Evolutionary conservation across 2,797 vertebrate species (phyloP).

Genomic region (Micromesistius poutassou): DNA sequence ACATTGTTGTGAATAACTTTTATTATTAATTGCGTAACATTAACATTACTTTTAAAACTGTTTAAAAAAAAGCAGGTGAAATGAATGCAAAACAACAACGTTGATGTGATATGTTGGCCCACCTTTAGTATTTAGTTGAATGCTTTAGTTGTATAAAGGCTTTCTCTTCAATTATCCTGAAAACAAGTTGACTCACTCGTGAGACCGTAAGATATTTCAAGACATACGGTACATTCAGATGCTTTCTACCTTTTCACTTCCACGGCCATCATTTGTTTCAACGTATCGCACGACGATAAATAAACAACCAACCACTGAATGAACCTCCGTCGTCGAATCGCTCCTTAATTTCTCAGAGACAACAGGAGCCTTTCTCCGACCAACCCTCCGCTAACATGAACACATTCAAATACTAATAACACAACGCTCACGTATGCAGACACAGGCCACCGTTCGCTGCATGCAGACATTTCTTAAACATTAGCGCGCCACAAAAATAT

Average conservation of each 20-base stretch:
- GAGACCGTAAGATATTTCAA: not conserved
- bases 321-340: not conserved
- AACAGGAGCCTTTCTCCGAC: not conserved
- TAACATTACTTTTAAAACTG: not conserved
- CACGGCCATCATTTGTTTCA: not conserved
- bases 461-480: slow-evolving; percentile 42
- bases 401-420: not conserved
- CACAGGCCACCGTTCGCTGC: not conserved
- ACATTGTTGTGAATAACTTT: not conserved
- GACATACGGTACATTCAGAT: not conserved
- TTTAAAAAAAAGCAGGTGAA: not conserved
- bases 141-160: not conserved
- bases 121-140: not conserved
- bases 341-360: not conserved
- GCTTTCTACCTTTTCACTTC: not conserved
- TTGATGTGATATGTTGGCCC: not conserved
- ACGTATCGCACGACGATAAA: not conserved
- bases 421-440: not conserved
- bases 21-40: not conserved
- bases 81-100: not conserved
- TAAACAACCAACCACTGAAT: not conserved
- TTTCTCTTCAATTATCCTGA: not conserved
- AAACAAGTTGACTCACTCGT: not conserved
- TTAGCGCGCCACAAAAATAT: slow-evolving; percentile 33
- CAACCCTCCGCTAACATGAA: not conserved